phyloP scores from a whole-genome alignment of 2,797 vertebrate species.

The Darevskia nairensis region DNA sequence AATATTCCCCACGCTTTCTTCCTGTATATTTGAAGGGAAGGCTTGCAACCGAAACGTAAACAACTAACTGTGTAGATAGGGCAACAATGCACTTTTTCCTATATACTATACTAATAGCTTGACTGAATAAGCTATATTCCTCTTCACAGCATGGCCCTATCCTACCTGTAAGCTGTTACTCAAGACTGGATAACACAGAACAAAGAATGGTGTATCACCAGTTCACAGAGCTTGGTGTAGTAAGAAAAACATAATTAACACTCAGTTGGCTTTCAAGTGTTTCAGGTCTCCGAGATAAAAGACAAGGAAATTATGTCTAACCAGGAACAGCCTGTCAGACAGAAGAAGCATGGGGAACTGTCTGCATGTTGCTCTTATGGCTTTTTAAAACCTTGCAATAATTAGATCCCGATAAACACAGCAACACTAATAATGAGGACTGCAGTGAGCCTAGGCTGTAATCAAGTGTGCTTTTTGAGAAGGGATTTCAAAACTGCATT shows the following conservation, averaged over 20 bases:
- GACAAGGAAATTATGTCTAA: slow-evolving; percentile 13
- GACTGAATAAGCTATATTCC: not conserved
- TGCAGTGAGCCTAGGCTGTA: slow-evolving; percentile 43
- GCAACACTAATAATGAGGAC: slow-evolving; percentile 26
- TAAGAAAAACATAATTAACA: slow-evolving; percentile 24
- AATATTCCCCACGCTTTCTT: not conserved
- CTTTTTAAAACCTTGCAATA: slow-evolving; percentile 51
- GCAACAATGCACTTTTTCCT: not conserved
- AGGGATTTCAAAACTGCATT: slow-evolving; percentile 33
- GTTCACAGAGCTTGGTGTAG: slow-evolving; percentile 35
- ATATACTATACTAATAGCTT: not conserved
- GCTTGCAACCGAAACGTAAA: not conserved
- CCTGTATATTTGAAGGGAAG: not conserved
- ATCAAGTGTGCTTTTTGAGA: slow-evolving; percentile 48
- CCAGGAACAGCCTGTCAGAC: not conserved
- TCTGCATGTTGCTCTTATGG: slow-evolving; percentile 5
- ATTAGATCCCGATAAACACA: slow-evolving; percentile 54
- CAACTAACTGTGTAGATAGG: not conserved
- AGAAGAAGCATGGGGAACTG: slow-evolving; percentile 16
- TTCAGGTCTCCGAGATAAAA: slow-evolving; percentile 11
- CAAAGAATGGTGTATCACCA: slow-evolving; percentile 10
- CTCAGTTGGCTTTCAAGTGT: slow-evolving; percentile 24
- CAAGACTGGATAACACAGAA: slow-evolving; percentile 17
- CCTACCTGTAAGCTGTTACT: not conserved
- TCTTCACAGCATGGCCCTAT: not conserved